Evolutionary conservation across 2,888 invertebrate species (phyloP).

Genomic region (Mythimna pallens): DNA sequence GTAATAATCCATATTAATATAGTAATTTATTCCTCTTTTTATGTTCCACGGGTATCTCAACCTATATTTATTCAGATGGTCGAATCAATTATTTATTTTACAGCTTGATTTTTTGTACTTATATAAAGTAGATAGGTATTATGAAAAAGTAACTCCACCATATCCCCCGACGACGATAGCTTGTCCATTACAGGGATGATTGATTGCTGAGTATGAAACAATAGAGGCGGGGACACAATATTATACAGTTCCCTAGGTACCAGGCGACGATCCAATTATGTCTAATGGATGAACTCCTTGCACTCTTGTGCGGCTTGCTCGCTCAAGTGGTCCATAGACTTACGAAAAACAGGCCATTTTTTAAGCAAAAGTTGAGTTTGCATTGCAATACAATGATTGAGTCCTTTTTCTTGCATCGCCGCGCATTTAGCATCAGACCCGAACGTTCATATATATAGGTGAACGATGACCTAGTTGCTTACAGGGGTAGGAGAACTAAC

Average conservation of each 20-base stretch:
- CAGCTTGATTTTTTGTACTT: background rate
- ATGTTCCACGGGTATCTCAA: background rate
- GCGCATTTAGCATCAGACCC: background rate
- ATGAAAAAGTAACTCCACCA: constrained; percentile 39
- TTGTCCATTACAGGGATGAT: constrained; percentile 71
- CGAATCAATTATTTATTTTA: constrained; percentile 7
- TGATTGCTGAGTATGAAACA: constrained; percentile 65
- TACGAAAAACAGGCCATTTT: background rate
- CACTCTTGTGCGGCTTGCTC: constrained; percentile 44
- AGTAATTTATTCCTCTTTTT: background rate
- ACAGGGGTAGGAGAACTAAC: background rate
- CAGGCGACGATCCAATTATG: constrained; percentile 82
- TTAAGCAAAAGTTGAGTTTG: background rate
- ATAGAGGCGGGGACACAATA: constrained; percentile 42
- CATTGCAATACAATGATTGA: background rate
- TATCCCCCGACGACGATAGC: constrained; percentile 64
- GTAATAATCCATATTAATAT: background rate
- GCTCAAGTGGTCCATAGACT: background rate
- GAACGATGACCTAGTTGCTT: background rate
- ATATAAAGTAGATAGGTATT: background rate
- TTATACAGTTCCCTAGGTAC: constrained; percentile 42
- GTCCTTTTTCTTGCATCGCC: no score
- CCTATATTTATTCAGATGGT: background rate
- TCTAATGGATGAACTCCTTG: constrained; percentile 83
- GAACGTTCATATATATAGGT: background rate